Evolutionary conservation across 2,888 invertebrate genomes (phyloP).

Genomic region (Doris montereyensis): DNA sequence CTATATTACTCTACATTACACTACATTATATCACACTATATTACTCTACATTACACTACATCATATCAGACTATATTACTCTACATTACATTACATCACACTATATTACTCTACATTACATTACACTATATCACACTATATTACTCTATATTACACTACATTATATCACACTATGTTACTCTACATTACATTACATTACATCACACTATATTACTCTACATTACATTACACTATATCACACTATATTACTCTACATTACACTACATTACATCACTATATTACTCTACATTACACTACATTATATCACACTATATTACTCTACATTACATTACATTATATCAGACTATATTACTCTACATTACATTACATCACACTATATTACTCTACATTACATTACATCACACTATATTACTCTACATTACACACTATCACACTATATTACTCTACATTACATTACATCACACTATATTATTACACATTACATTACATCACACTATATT

Average conservation of each 20-base stretch:
- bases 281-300: neutral
- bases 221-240: neutral
- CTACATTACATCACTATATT: neutral
- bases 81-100: neutral
- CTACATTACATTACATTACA: neutral
- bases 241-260: neutral
- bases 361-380: neutral
- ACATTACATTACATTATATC: neutral
- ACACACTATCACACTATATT: neutral
- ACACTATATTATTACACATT: neutral
- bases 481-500: neutral
- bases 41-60: no score
- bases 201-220: neutral
- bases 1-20: no score
- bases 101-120: neutral
- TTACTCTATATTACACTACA: neutral
- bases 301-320: neutral
- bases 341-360: neutral
- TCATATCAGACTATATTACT: neutral
- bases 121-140: neutral
- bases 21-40: no score
- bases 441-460: neutral
- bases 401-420: neutral
- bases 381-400: neutral
- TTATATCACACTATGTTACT: neutral